Base-by-base conservation (phyloP, 2,888 invertebrate genomes). In the Corythucha ciliata region DNA sequence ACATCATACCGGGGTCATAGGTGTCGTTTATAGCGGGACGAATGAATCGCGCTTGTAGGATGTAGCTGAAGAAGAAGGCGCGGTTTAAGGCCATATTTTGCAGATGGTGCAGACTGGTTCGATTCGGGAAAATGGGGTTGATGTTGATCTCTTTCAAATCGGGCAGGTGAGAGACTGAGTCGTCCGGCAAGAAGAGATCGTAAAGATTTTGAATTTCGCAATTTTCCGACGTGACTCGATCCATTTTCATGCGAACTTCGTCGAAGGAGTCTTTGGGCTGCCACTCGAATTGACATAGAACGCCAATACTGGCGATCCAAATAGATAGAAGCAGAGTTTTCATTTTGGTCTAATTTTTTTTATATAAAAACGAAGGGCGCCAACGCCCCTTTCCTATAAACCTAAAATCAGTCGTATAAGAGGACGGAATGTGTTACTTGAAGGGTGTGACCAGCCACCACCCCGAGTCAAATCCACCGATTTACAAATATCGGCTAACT, bases 1-100 rank as follows among this genome's bases (percentile, higher is more conserved):
- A 96, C 90, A 94, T 91, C 83, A 97, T 89, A 48, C 96, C 96
- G 0, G 96, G 96, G 70, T 96, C 94, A 61, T 90, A 89, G 0
- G 90, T 88, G 63, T 90, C 89, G 65, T 89, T 90, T 20, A 87
- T 88, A 1, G 87, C 88, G 0, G 90, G 90, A 24, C 90, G 74
- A 60, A 90, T 90, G 62, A 90, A 89, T 57, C 92, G 74, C 22
- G 89, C 87, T 66, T 92, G 92, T 1, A 92, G 75, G 52, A 92
- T 88, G 61, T 90, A 93, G 68, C 91, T 91, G 85, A 89, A 94
- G 69, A 89, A 96, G 69, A 93, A 96, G 1, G 93, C 91, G 61
- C 96, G 73, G 67, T 85, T 92, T 66, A 94, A 73, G n/a, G 94
- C 96, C 81, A 94, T 83, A 68, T 96, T 96, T 68, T 96, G 94